Evolutionary conservation across 2,888 invertebrate species (phyloP), one percentile per base, ranked within the genome.

Genomic region (Thecocarcelia acutangulata): DNA sequence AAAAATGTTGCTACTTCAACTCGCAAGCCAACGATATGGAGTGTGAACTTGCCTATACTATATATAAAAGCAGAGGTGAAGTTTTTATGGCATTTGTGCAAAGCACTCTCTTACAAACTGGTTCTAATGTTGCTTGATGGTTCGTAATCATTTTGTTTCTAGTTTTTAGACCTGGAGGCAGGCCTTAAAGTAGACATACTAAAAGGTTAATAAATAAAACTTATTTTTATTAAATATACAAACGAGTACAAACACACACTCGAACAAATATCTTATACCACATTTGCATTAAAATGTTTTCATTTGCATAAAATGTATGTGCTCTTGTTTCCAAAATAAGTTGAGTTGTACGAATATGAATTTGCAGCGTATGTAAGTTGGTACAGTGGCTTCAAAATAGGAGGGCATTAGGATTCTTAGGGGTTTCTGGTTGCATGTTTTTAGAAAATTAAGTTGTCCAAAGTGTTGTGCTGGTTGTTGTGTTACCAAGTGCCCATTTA

Each of bases 361-460:
- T 17, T 40, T 42, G 4, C 37, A 66, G n/a, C 8, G 68, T 52
- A 13, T 1, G 15, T 42, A 13, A 28, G 54, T 54, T 40, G 40
- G 4, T 52, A 28, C 66, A 54, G 28, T n/a, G 12, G 9, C 8
- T 33, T 12, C 3, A 6, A 8, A 48, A 33, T 24, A n/a, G 56
- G 68, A 56, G 54, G 40, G 28, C 6, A 40, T 48, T 11, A 21
- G 44, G 28, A 11, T 59, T 61, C 15, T 52, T 42, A 42, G 50
- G 61, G 11, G 19, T 59, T 56, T 68, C 15, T 63, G 37, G 50
- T 86, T 84, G 87, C 87, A 86, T 87, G 87, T 86, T 83, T 79
- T 75, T 56, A 79, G 84, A 86, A 87, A 86, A 87, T 87, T 87
- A 87, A 87, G 87, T 87, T 86, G 87, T 87, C 84, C 83, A 83